Evolutionary conservation across 2,797 vertebrate species (phyloP).

Genomic region (Myotis findleyi): DNA sequence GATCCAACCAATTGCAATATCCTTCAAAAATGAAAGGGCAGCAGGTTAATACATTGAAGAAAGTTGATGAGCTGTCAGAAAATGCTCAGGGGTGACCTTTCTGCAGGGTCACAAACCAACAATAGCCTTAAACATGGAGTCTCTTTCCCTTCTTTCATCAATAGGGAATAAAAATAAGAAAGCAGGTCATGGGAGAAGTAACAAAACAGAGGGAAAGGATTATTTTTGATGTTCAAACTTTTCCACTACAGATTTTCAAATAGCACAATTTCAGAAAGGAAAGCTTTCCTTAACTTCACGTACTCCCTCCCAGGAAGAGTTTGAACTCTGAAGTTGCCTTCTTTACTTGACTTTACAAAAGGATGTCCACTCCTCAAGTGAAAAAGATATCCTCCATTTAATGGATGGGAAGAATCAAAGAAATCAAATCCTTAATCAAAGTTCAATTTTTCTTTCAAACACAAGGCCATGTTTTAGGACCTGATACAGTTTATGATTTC

Average conservation of each 20-base stretch:
- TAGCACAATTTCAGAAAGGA: constrained; percentile 52
- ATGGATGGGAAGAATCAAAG: constrained; percentile 28
- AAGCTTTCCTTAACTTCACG: constrained; percentile 40
- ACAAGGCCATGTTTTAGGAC: not conserved
- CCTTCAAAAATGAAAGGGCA: constrained; percentile 67
- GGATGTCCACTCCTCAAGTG: not conserved
- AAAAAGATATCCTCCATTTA: not conserved
- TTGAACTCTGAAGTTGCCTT: constrained; percentile 51
- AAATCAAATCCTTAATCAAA: constrained; percentile 36
- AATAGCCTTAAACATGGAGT: constrained; percentile 52
- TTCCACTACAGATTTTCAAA: constrained; percentile 51
- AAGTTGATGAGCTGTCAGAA: constrained; percentile 69
- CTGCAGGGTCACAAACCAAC: not conserved
- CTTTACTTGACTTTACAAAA: constrained; percentile 53
- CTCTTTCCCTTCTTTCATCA: constrained; percentile 13
- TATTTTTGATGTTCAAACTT: constrained; percentile 66
- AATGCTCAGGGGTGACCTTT: constrained; percentile 35
- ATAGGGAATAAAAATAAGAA: constrained; percentile 55
- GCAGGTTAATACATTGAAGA: constrained; percentile 64
- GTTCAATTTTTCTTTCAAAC: constrained; percentile 49
- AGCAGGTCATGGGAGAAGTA: constrained; percentile 15
- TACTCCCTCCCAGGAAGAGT: not conserved
- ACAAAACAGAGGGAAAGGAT: constrained; percentile 55
- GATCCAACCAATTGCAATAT: constrained; percentile 59
- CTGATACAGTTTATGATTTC: constrained; percentile 13